Base-by-base conservation (phyloP, 2,113 vertebrate genomes). In the Carassius carassius region DNA sequence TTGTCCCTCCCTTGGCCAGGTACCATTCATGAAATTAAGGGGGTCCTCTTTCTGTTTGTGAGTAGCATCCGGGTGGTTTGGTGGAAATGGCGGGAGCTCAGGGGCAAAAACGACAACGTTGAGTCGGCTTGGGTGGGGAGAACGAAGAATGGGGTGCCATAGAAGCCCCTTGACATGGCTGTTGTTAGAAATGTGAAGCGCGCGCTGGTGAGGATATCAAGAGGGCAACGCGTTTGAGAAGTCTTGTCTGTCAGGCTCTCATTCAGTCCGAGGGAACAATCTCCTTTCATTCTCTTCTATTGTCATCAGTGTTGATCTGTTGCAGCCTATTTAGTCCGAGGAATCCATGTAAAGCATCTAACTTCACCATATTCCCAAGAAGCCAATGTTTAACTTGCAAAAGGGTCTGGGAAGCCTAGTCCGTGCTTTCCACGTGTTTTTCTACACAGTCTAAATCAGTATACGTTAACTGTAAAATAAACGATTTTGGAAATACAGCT, bases 1-100 rank as follows among this genome's bases (percentile, higher is more conserved):
- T 92, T 91, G 92, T 91, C 91, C 91, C 93, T 93, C 90, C 92
- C 91, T 87, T 89, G 91, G 90, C 91, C 93, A 94, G 93, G 93
- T 94, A 94, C 93, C 93, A 92, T 90, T 91, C 91, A 93, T 87
- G 90, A 92, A 89, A 88, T 85, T 87, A 75, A 80, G 86, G 89
- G 80, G 69, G 86, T 90, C 65, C 86, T 82, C 76, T 84, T 75
- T 78, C 88, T 88, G 84, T 85, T 81, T 87, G 92, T 85, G 90
- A 92, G 92, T 93, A 92, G 91, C 93, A 93, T 92, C 91, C 91
- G 90, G 90, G 91, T 88, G 84, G 88, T 87, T 90, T 89, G 90
- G 89, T 90, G 90, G 92, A 91, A 92, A 94, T 92, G 93, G 92
- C 91, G 93, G 89, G 93, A 94, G 93, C 92, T 88, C 87, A 88